Base-by-base conservation (phyloP, 64 coral and sea anemone genomes). In the Montipora sp. region DNA sequence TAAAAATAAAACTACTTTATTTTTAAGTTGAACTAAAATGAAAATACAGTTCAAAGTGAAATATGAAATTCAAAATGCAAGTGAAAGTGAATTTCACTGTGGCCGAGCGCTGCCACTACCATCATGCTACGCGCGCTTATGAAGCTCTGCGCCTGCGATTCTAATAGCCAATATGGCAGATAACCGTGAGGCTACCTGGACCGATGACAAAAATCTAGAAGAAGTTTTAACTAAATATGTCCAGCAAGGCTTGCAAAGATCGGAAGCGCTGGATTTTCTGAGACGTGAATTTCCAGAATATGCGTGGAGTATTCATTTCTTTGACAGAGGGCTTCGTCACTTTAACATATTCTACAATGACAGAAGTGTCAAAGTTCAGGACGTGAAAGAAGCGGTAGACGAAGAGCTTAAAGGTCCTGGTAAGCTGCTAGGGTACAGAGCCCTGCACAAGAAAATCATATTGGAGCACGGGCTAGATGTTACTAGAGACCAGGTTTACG, bases 371-470 rank as follows among this genome's bases (percentile, higher is more conserved):
- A 70, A 75, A 48, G 48, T 79, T 63, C 55, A 94, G 19, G 80
- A 85, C 70, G 19, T 90, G 20, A 84, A 75, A 70, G 61, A 3
- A 83, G 87, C 87, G 20, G 71, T 94, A 5, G 60, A 75, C 61
- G 48, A 81, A 53, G 84, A 88, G 66, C 47, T 77, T 23, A 84
- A 92, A 74, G 90, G 90, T 59, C 90, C 80, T 48, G 84, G 92
- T 80, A 66, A 79, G 72, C 59, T 93, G 55, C 59, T 93, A 68
- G 84, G 92, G 16, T 93, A 88, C 77, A 65, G 77, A 76, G 84
- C 77, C 22, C 53, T 93, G 92, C 92, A 93, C 51, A 87, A 69
- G 21, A 93, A 94, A 85, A 88, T 89, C 49, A n/a, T 80, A 21
- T 71, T 75, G 46, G 50, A 92, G 73, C 47, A 92, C 75, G 80